Conservation (phyloP, 2,113 vertebrate species). For the Cinclus cinclus region DNA sequence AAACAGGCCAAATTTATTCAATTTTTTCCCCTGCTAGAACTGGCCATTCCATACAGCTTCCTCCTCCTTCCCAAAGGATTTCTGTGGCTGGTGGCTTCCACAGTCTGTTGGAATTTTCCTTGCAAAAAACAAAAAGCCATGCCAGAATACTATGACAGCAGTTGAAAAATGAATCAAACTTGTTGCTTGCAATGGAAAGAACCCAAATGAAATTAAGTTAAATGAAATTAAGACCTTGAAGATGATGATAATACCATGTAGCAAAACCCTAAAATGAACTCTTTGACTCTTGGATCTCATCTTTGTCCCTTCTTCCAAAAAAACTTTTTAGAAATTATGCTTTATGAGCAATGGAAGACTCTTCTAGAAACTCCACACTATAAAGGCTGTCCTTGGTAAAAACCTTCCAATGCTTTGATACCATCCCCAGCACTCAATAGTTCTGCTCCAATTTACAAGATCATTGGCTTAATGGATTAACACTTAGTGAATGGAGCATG, state of each 20-base stretch:
- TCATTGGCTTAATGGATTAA: slow-evolving; percentile 23
- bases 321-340: not conserved
- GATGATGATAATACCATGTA: not conserved
- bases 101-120: not conserved
- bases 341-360: not conserved
- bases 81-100: not conserved
- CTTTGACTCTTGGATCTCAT: not conserved
- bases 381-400: not conserved
- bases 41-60: not conserved
- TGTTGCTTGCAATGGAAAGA: not conserved
- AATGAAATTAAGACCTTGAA: not conserved
- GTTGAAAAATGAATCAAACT: not conserved
- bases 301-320: not conserved
- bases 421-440: not conserved
- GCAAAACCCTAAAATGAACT: not conserved
- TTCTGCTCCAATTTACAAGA: slow-evolving; percentile 28
- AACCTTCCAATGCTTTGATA: not conserved
- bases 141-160: not conserved
- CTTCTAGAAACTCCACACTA: not conserved
- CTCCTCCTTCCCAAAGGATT: not conserved
- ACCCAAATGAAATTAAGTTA: not conserved
- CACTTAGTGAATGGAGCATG: not conserved
- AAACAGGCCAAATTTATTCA: not conserved
- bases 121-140: not conserved
- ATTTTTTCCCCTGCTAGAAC: not conserved